A percentile compares a stretch with the other conserved stretches of the same genome.
Evolutionary conservation across 2,113 vertebrate species (phyloP).

Genomic region (Phyllostomus hastatus): DNA sequence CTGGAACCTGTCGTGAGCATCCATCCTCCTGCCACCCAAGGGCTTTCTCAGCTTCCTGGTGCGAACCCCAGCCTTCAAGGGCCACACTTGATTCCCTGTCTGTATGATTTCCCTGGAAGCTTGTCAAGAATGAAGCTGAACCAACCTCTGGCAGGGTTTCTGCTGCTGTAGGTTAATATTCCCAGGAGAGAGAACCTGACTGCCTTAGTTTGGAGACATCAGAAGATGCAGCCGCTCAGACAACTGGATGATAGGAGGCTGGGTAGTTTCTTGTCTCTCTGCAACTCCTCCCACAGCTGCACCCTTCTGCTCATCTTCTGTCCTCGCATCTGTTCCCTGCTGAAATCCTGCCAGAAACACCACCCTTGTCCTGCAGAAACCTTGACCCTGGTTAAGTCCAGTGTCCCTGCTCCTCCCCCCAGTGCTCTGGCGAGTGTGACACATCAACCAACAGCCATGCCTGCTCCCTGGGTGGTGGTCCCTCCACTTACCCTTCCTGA

Average conservation of each 20-base stretch:
- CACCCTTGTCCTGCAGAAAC: neutral
- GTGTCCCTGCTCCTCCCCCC: neutral
- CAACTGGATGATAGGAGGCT: too few species aligned
- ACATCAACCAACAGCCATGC: neutral
- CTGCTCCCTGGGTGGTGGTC: too few species aligned
- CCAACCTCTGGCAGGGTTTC: rapidly evolving
- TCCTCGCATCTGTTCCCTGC: neutral
- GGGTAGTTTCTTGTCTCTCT: neutral
- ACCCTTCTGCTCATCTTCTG: neutral
- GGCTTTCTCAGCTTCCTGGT: neutral
- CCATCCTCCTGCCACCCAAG: neutral
- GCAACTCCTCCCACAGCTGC: neutral
- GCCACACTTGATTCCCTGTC: neutral
- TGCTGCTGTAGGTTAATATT: neutral
- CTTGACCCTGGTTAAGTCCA: neutral
- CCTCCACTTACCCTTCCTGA: neutral
- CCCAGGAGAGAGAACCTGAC: neutral
- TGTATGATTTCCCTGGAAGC: neutral
- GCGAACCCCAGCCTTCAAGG: neutral
- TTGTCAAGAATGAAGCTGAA: too few species aligned
- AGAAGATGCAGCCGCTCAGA: neutral
- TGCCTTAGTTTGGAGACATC: neutral
- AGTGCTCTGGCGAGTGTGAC: rapidly evolving
- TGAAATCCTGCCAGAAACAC: neutral
- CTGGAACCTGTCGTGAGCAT: neutral